These are phyloP conservation scores for Cladorhizidae sp. DNA, from an alignment of 37 sponge, comb jelly and placozoan species.

Conservation along the genomic window DNA sequence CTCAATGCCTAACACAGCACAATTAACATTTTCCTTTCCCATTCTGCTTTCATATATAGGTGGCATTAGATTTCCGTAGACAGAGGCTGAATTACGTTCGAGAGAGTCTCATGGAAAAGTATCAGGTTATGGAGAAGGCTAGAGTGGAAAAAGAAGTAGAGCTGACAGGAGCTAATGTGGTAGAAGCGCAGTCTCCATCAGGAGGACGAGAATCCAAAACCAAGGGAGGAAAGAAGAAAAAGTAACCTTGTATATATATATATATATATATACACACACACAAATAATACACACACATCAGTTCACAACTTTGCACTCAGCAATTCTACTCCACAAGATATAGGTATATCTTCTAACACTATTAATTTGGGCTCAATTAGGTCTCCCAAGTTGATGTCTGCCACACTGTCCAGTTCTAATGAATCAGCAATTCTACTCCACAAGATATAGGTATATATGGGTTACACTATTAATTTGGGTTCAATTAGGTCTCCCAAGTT, in stretches of 20 bases:
- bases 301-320: too few relatives aligned
- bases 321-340: neutral
- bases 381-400: neutral
- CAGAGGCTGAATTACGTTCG: slow-evolving; percentile 34
- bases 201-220: slow-evolving; percentile 47
- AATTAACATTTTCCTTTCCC: too few relatives aligned
- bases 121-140: slow-evolving; percentile 24
- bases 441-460: neutral
- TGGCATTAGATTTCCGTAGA: slow-evolving; percentile 36
- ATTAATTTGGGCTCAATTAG: neutral
- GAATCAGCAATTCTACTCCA: neutral
- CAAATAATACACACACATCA: too few relatives aligned
- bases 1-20: too few relatives aligned
- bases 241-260: neutral
- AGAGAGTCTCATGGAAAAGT: slow-evolving; percentile 37
- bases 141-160: slow-evolving; percentile 24
- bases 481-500: neutral
- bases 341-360: neutral
- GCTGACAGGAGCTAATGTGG: slow-evolving; percentile 1
- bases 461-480: slow-evolving; percentile 6
- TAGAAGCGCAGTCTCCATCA: slow-evolving; percentile 9
- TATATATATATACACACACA: too few relatives aligned
- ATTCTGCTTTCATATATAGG: too few relatives aligned
- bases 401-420: neutral
- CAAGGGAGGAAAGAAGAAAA: slow-evolving; percentile 29